A percentile compares a stretch with the other conserved stretches of the same genome.
These are phyloP conservation scores for Lithophane ornitopus DNA, from an alignment of 2,888 invertebrate species.

Conservation along the genomic window DNA sequence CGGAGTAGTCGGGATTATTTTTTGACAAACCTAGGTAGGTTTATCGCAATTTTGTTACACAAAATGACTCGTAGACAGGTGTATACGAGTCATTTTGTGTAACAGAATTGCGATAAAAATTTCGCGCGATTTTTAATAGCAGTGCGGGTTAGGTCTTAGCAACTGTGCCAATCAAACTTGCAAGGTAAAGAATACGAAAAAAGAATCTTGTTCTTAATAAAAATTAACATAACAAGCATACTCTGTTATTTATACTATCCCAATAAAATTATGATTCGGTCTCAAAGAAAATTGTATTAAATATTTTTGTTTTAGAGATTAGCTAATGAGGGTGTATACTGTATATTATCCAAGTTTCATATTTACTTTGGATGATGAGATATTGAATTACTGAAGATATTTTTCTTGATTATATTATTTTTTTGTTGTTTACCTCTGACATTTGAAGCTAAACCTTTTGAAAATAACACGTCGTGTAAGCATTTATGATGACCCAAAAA, in stretches of 20 bases:
- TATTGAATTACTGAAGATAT: not conserved
- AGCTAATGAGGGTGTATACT: slow-evolving; percentile 12
- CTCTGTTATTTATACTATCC: not conserved
- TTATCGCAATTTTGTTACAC: no score
- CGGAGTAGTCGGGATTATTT: slow-evolving; percentile 1
- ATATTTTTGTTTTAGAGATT: slow-evolving; percentile 19
- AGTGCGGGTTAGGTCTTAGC: no score
- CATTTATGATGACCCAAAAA: not conserved
- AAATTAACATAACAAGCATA: not conserved
- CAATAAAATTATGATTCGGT: slow-evolving; percentile 11
- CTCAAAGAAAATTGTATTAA: slow-evolving; percentile 22
- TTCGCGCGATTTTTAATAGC: no score
- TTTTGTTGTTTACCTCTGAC: not conserved
- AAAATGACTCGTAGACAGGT: no score
- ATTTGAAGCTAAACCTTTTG: not conserved
- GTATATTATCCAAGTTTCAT: not conserved
- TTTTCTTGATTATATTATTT: not conserved
- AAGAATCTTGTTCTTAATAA: not conserved
- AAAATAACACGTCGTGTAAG: not conserved
- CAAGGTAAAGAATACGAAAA: not conserved
- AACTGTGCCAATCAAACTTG: not conserved
- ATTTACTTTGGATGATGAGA: not conserved
- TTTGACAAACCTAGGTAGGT: no score
- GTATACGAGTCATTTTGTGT: no score
- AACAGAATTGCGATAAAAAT: no score